Percentiles rank a stretch among this genome's conserved stretches.
Evolutionary conservation across 1,140 invertebrate genomes (phyloP).

Genomic region (Bombus confusus): DNA sequence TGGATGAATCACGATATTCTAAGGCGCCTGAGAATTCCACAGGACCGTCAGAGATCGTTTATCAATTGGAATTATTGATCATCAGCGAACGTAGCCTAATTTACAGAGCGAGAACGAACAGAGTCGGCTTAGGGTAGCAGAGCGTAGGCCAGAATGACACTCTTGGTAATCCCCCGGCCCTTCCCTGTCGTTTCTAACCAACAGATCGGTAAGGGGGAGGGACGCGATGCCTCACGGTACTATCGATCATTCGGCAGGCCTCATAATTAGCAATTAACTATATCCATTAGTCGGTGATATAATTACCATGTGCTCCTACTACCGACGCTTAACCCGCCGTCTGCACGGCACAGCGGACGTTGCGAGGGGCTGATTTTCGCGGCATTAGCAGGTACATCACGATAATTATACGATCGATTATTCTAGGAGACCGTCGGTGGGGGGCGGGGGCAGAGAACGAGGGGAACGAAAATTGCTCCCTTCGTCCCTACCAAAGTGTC

Average conservation of each 20-base stretch:
- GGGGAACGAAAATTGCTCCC: constrained; percentile 64
- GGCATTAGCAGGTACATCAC: constrained; percentile 77
- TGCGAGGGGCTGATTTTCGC: constrained; percentile 77
- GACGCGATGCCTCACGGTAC: constrained; percentile 75
- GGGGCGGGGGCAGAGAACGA: constrained; percentile 24
- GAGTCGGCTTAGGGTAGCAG: constrained; percentile 41
- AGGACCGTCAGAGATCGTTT: constrained; percentile 14
- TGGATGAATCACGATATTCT: background rate
- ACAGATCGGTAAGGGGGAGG: constrained; percentile 62
- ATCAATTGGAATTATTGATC: constrained; percentile 55
- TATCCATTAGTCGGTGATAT: constrained; percentile 83
- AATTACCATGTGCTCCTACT: constrained; percentile 81
- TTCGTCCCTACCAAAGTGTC: constrained; percentile 35
- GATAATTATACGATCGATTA: constrained; percentile 79
- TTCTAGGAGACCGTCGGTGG: constrained; percentile 65
- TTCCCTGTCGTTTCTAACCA: constrained; percentile 71
- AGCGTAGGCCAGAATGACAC: constrained; percentile 73
- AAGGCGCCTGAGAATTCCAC: background rate
- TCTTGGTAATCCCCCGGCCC: constrained; percentile 75
- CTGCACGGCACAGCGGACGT: constrained; percentile 70
- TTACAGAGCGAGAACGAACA: constrained; percentile 30
- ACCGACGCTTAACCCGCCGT: constrained; percentile 76
- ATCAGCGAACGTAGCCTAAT: constrained; percentile 46
- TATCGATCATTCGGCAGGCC: constrained; percentile 83
- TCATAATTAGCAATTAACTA: constrained; percentile 84